phyloP scores from a whole-genome alignment of 1,140 invertebrate genomes.

The Pygmarrhopalites habei region DNA sequence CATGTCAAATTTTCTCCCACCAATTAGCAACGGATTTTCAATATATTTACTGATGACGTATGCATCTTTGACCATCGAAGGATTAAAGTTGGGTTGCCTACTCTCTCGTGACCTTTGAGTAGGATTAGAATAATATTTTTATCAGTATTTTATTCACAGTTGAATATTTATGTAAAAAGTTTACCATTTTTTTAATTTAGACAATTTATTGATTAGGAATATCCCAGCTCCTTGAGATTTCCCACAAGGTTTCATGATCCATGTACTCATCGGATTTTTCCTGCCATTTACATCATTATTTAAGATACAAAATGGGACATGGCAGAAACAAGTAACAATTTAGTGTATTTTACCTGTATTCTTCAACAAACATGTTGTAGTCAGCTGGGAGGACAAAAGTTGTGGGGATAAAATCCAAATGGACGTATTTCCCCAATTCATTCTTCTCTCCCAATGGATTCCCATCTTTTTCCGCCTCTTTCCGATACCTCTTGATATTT shows the following conservation, averaged over 20 bases:
- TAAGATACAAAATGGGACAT: neutral
- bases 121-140: too few species aligned
- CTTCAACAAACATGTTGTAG: constrained; percentile 93
- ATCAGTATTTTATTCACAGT: too few species aligned
- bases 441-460: constrained; percentile 69
- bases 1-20: constrained; percentile 84
- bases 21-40: constrained; percentile 74
- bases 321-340: too few species aligned
- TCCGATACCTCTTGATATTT: constrained; percentile 88
- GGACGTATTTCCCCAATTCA: constrained; percentile 60
- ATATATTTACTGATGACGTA: constrained; percentile 86
- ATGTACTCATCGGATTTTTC: constrained; percentile 83
- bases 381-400: constrained; percentile 89
- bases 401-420: constrained; percentile 83
- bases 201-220: constrained; percentile 80
- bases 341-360: constrained; percentile 62
- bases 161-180: too few species aligned
- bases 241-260: constrained; percentile 94
- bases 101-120: constrained; percentile 75
- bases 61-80: constrained; percentile 67
- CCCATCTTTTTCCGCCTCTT: constrained; percentile 83
- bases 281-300: constrained; percentile 35
- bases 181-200: constrained; percentile 81
- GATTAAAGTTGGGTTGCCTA: constrained; percentile 67
- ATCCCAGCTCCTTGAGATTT: constrained; percentile 82